Conservation (phyloP, 2,888 invertebrate genomes). For the Drosophila eohydei region DNA sequence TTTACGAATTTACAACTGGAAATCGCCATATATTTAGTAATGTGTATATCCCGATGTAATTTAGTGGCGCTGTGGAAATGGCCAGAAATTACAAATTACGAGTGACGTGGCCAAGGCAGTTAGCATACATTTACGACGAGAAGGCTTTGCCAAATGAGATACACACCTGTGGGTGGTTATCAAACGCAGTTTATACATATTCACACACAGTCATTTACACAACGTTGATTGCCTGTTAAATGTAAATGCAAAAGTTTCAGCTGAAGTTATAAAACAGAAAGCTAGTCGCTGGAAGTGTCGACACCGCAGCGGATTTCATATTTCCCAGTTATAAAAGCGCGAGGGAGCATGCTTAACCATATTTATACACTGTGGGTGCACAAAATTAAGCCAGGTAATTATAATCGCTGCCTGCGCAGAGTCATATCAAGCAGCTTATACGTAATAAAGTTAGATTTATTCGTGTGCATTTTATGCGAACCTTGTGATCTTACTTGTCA, state of each 20-base stretch:
- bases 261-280: constrained; percentile 19
- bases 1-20: constrained; percentile 41
- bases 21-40: constrained; percentile 6
- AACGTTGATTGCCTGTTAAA: constrained; percentile 41
- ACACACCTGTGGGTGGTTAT: constrained; percentile 44
- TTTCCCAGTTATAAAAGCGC: constrained; percentile 6
- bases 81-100: constrained; percentile 38
- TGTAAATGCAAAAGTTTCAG: constrained; percentile 15
- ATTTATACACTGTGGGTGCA: constrained; percentile 9
- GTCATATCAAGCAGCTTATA: constrained; percentile 2
- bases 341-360: constrained; percentile 10
- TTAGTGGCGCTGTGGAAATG: constrained; percentile 27
- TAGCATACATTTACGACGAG: constrained; percentile 21
- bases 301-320: constrained; percentile 35
- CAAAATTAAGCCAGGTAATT: not conserved
- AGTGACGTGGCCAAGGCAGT: constrained; percentile 14
- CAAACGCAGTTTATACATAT: constrained; percentile 24
- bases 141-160: constrained; percentile 21
- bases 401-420: not conserved
- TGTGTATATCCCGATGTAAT: constrained; percentile 33
- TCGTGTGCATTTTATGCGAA: not conserved
- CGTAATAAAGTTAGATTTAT: constrained; percentile 14
- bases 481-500: not conserved
- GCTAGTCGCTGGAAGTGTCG: not conserved
- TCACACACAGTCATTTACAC: not conserved